Evolutionary conservation across 2,888 invertebrate genomes (phyloP).

Genomic region (Cataglyphis rosenhaueri): DNA sequence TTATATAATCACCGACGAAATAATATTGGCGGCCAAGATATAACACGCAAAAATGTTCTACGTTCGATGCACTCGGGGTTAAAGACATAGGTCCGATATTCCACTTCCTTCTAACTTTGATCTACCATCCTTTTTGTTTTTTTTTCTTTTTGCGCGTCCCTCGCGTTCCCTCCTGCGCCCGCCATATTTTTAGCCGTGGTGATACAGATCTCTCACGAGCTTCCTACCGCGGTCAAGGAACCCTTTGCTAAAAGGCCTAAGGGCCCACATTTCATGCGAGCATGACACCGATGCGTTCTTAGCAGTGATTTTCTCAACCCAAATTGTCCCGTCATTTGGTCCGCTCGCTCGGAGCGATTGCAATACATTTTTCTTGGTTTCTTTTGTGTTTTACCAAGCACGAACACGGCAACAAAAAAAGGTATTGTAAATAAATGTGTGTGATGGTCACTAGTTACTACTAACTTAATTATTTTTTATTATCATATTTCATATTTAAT

Average conservation of each 20-base stretch:
- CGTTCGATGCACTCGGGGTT: constrained; percentile 53
- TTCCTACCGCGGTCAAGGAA: constrained; percentile 60
- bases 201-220: constrained; percentile 55
- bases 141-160: constrained; percentile 29
- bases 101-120: constrained; percentile 46
- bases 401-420: background rate
- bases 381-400: background rate
- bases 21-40: constrained; percentile 39
- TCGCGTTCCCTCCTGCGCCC: constrained; percentile 34
- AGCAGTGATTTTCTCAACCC: constrained; percentile 46
- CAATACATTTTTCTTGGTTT: background rate
- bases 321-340: constrained; percentile 45
- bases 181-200: constrained; percentile 52
- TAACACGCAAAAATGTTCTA: constrained; percentile 41
- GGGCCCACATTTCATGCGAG: constrained; percentile 51
- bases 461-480: background rate
- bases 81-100: constrained; percentile 44
- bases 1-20: constrained; percentile 39
- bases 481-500: background rate
- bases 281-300: constrained; percentile 53
- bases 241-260: constrained; percentile 46
- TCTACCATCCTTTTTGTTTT: constrained; percentile 24
- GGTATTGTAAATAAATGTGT: background rate
- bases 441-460: background rate
- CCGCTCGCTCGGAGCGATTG: background rate